Conservation (phyloP, 1,140 invertebrate species). For the Drosophila lini region DNA sequence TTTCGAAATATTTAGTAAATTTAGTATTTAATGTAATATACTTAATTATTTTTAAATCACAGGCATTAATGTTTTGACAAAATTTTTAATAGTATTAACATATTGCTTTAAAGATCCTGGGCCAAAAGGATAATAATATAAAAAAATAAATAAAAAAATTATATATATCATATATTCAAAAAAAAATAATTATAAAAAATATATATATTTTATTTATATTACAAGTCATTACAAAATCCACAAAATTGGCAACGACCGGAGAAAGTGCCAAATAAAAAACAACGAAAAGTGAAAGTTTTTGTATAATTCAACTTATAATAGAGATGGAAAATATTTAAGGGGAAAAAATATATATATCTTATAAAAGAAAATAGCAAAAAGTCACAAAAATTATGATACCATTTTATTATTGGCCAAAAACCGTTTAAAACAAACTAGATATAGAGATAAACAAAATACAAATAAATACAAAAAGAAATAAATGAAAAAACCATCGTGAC, state of each 20-base stretch:
- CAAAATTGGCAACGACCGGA: background rate
- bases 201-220: background rate
- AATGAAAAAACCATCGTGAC: background rate
- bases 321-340: background rate
- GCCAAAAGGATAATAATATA: no score
- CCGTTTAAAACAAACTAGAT: background rate
- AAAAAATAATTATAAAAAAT: background rate
- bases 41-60: no score
- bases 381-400: background rate
- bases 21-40: no score
- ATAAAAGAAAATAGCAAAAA: no score
- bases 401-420: no score
- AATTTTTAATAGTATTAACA: no score
- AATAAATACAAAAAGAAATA: background rate
- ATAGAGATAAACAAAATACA: no score
- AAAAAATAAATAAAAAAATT: no score
- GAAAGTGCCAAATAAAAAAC: slow-evolving; percentile 16
- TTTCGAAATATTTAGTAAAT: no score
- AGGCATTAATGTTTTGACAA: no score
- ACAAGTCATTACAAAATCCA: background rate
- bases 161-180: no score
- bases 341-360: background rate
- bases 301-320: background rate
- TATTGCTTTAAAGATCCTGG: no score
- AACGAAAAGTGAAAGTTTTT: slow-evolving; percentile 35